Evolutionary conservation across 2,888 invertebrate genomes (phyloP), one percentile per base, ranked within the genome.

Genomic region (Chromoteleia sp.): DNA sequence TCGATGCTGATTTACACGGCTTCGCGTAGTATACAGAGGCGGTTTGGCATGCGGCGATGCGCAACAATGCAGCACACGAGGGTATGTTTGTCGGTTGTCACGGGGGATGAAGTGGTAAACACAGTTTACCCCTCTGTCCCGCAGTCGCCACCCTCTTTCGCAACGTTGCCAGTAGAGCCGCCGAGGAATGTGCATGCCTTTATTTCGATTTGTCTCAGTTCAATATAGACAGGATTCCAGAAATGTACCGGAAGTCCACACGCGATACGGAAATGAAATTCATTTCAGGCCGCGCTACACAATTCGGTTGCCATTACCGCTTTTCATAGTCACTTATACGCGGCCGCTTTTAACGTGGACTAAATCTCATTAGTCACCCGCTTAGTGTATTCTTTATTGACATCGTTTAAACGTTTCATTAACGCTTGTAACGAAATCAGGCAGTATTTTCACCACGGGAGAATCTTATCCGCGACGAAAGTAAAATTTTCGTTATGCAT

Each of bases 11-110:
- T 74, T 81, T 76, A 65, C 68, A 75, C 65, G 67, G 39, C 65
- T 65, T 56, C 56, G 71, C 65, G 65, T 71, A 67, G 74, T 74
- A 84, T 80, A 85, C 79, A 84, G 75, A 84, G 78, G 74, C 39
- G 83, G 83, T 86, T 84, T 85, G 83, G 81, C 81, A 84, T 88
- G 86, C 81, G 85, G 83, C 82, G 84, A 83, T 84, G 85, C 84
- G 85, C 83, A 83, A 87, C 86, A 86, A 87, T 87, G 83, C 83
- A 85, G 68, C 79, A 86, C 85, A 83, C 83, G 83, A 84, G 83
- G 84, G 83, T 83, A 83, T 87, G 86, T 88, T 88, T 88, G 86
- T 83, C 84, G 83, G 86, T 87, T 86, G 85, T 87, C 86, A 86
- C 83, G 85, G 84, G 84, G 86, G 85, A 83, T 86, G 85, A 83